phyloP scores from a whole-genome alignment of 2,888 invertebrate genomes.

The Lasioglossum calceatum region DNA sequence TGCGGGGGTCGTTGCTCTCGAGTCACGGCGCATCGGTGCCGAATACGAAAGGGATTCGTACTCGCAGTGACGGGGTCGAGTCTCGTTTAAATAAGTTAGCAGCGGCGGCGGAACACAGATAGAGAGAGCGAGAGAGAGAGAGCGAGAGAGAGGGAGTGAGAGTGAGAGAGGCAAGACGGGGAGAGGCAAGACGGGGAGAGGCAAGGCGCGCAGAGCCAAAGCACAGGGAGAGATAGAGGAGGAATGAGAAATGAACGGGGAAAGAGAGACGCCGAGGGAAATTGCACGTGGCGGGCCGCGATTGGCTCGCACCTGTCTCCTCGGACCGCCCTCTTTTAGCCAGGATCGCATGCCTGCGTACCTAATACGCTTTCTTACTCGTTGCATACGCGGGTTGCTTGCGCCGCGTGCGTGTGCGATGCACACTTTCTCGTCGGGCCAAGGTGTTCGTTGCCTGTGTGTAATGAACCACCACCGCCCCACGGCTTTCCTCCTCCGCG shows the following conservation, averaged over 20 bases:
- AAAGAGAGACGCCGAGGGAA: slow-evolving; percentile 75
- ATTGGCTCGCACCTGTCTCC: slow-evolving; percentile 82
- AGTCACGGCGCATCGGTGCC: slow-evolving; percentile 67
- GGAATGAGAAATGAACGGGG: slow-evolving; percentile 47
- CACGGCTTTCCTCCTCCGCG: slow-evolving; percentile 42
- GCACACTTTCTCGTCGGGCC: slow-evolving; percentile 59
- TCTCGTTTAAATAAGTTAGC: slow-evolving; percentile 75
- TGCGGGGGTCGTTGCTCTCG: slow-evolving; percentile 69
- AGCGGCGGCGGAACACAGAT: slow-evolving; percentile 49
- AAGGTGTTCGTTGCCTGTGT: slow-evolving; percentile 68
- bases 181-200: slow-evolving; percentile 36
- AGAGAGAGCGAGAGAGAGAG: slow-evolving; percentile 7
- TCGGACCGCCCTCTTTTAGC: slow-evolving; percentile 81
- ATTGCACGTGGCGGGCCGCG: slow-evolving; percentile 79
- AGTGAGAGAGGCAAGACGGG: not conserved
- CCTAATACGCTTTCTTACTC: slow-evolving; percentile 74
- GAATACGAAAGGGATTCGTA: slow-evolving; percentile 71
- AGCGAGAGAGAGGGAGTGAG: slow-evolving; percentile 7
- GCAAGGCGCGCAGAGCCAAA: slow-evolving; percentile 9
- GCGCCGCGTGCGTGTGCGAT: slow-evolving; percentile 65
- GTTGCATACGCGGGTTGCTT: slow-evolving; percentile 64
- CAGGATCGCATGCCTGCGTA: slow-evolving; percentile 75
- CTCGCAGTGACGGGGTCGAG: slow-evolving; percentile 73
- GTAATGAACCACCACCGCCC: slow-evolving; percentile 72
- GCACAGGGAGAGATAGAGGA: slow-evolving; percentile 34